Conservation (phyloP, 2,797 vertebrate species). For the Malacoraja senta region DNA sequence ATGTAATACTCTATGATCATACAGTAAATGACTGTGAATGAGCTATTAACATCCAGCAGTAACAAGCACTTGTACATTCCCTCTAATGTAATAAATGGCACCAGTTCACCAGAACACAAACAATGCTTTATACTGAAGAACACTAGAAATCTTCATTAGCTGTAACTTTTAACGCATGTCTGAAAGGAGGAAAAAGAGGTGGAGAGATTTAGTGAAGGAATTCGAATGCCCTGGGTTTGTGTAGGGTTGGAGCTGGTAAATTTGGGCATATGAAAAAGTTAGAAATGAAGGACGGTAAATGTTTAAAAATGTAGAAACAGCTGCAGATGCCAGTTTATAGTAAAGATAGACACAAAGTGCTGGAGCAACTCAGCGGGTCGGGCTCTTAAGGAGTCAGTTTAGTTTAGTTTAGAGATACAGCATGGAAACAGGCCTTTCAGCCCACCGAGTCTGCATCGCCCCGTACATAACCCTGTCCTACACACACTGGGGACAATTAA, state of each 20-base stretch:
- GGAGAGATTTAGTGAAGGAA: not conserved
- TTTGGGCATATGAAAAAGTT: not conserved
- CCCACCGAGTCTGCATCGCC: too few species aligned
- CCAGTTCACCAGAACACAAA: not conserved
- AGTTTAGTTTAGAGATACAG: too few species aligned
- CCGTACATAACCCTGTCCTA: too few species aligned
- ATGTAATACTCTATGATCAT: not conserved
- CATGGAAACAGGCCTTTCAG: too few species aligned
- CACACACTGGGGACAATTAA: too few species aligned
- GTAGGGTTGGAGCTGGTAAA: not conserved
- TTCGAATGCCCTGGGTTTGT: not conserved
- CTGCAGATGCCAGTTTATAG: too few species aligned
- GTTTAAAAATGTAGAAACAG: too few species aligned
- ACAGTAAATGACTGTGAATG: not conserved
- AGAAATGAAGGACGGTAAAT: not conserved
- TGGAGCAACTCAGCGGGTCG: too few species aligned
- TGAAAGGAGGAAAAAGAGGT: not conserved
- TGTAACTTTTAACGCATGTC: not conserved
- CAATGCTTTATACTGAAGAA: not conserved
- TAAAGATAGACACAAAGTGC: too few species aligned
- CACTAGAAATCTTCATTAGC: not conserved
- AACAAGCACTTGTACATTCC: not conserved
- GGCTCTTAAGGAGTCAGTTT: too few species aligned
- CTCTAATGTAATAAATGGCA: not conserved
- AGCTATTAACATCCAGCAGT: not conserved